Conservation (phyloP, 2,797 vertebrate genomes). For the Amblyraja radiata region DNA sequence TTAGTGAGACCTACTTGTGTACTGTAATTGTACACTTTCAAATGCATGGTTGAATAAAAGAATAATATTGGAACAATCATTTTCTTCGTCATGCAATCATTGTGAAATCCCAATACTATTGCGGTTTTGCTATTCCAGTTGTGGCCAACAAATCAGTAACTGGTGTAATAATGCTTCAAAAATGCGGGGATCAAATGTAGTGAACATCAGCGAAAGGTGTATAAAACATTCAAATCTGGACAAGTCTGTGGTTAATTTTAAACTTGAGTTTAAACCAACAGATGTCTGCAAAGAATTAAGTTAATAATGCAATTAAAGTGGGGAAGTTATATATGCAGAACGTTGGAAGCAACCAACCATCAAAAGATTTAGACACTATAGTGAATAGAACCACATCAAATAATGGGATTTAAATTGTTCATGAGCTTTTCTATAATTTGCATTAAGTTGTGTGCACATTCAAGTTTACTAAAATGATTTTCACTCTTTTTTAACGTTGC, state of each 20-base stretch:
- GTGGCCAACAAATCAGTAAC: not conserved
- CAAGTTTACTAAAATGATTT: slow-evolving; percentile 3
- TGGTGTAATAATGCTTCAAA: not conserved
- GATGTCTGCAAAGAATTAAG: not conserved
- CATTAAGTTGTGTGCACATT: not conserved
- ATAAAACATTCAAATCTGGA: not conserved
- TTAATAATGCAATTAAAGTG: slow-evolving; percentile 24
- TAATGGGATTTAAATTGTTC: not conserved
- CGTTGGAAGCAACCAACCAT: not conserved
- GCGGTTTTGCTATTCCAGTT: not conserved
- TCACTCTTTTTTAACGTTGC: slow-evolving; percentile 8
- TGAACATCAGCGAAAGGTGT: not conserved
- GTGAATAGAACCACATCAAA: not conserved
- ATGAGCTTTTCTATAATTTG: slow-evolving; percentile 11
- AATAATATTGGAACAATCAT: not conserved
- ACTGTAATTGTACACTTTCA: not conserved
- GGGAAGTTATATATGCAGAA: not conserved
- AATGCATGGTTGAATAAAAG: not conserved
- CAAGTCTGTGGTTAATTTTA: not conserved
- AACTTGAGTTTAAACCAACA: not conserved
- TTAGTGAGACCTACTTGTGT: not conserved
- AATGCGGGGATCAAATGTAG: not conserved
- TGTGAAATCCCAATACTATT: not conserved
- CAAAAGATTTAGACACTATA: not conserved
- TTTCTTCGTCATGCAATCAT: not conserved